Percentiles rank a stretch among this genome's conserved stretches.
Evolutionary conservation across 2,113 vertebrate species (phyloP).

Genomic region (Formicarius rufipectus): DNA sequence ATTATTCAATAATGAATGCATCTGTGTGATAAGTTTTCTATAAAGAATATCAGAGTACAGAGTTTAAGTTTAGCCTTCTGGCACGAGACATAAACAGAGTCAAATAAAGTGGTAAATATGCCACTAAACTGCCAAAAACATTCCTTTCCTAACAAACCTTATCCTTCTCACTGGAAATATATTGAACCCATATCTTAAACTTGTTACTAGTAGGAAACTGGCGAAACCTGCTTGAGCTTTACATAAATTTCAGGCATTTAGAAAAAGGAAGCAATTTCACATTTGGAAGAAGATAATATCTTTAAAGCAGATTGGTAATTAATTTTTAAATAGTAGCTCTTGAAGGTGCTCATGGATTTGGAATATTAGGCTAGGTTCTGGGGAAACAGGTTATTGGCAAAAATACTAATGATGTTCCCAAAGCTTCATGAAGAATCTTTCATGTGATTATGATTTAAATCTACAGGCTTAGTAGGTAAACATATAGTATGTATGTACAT

Average conservation of each 20-base stretch:
- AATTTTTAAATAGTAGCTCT: conserved; percentile 47
- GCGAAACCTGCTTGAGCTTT: neutral
- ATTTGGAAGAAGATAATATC: conserved; percentile 1
- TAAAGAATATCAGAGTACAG: neutral
- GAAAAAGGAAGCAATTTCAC: neutral
- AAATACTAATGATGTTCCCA: conserved; percentile 35
- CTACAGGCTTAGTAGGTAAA: neutral
- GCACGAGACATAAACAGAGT: neutral
- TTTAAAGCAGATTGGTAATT: conserved; percentile 40
- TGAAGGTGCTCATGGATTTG: conserved; percentile 36
- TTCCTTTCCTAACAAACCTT: neutral
- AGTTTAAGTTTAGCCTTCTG: neutral
- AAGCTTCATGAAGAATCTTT: conserved; percentile 12
- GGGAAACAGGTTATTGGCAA: conserved; percentile 12
- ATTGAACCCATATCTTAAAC: neutral
- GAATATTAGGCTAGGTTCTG: conserved; percentile 40
- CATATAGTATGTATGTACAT: neutral
- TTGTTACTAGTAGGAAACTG: neutral
- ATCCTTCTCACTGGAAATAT: neutral
- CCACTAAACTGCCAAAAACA: neutral
- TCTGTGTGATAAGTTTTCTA: neutral
- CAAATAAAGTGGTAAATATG: neutral
- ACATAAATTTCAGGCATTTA: neutral
- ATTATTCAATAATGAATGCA: neutral
- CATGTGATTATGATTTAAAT: neutral